Evolutionary conservation across 1,140 invertebrate species (phyloP).

Genomic region (Anastrepha obliqua): DNA sequence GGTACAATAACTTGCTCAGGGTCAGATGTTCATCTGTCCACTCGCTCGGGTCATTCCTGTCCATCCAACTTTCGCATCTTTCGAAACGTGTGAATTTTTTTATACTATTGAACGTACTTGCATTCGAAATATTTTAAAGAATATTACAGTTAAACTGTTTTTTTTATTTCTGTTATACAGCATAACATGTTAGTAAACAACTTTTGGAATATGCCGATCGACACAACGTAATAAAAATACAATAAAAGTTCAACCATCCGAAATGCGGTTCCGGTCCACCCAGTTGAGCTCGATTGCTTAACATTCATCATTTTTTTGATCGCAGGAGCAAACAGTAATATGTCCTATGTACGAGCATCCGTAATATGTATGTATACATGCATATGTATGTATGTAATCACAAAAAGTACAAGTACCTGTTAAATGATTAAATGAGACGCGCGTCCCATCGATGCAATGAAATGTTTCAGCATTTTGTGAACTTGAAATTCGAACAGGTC

Average conservation of each 20-base stretch:
- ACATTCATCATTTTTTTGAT: no score
- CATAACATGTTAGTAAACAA: background rate
- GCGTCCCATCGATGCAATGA: background rate
- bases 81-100: constrained; percentile 1
- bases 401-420: background rate
- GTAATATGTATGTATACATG: background rate
- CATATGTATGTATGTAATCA: background rate
- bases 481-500: background rate
- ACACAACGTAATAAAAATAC: no score
- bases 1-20: constrained; percentile 4
- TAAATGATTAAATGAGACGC: background rate
- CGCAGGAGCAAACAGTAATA: no score
- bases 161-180: background rate
- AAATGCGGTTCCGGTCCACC: no score
- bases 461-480: background rate
- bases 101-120: no score
- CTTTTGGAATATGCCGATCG: no score
- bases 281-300: no score
- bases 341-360: background rate
- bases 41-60: background rate
- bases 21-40: background rate
- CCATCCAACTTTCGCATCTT: background rate
- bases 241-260: no score
- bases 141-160: background rate
- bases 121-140: no score